These are phyloP conservation scores for Lepisosteus oculatus DNA, from an alignment of 2,113 vertebrate genomes.

Conservation along the genomic window DNA sequence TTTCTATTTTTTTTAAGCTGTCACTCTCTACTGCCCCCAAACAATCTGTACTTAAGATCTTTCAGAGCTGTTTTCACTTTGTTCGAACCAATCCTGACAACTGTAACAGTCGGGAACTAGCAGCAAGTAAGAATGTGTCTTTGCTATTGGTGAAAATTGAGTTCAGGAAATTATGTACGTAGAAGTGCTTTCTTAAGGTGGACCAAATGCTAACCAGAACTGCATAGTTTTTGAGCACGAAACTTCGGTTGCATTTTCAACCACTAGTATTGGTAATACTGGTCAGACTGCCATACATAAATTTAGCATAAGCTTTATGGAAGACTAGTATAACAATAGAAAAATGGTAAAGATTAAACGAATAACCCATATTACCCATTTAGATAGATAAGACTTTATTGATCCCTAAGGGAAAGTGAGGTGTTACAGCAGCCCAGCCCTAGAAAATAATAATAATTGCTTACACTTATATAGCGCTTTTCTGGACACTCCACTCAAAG, in stretches of 20 bases:
- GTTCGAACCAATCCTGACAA: not conserved
- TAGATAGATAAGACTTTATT: no score
- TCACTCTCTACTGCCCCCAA: conserved; percentile 27
- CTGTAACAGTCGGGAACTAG: conserved; percentile 2
- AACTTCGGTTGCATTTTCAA: not conserved
- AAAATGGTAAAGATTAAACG: no score
- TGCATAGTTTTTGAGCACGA: not conserved
- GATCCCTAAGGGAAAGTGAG: no score
- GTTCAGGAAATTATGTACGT: conserved; percentile 54
- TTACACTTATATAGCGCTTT: no score
- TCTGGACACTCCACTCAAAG: no score
- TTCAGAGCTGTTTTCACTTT: not conserved
- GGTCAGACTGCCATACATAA: no score
- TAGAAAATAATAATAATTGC: no score
- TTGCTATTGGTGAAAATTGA: conserved; percentile 38
- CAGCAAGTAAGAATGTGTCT: conserved; percentile 14
- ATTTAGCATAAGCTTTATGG: no score
- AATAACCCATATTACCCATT: no score
- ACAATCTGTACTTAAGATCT: conserved; percentile 32
- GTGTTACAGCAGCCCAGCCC: no score
- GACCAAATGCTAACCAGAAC: conserved; percentile 28
- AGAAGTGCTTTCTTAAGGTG: conserved; percentile 50
- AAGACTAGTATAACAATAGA: no score
- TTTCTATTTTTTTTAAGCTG: conserved; percentile 15
- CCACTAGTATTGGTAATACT: not conserved